These are phyloP conservation scores for Microdon myrmicae DNA, from an alignment of 2,888 invertebrate species.

Conservation along the genomic window DNA sequence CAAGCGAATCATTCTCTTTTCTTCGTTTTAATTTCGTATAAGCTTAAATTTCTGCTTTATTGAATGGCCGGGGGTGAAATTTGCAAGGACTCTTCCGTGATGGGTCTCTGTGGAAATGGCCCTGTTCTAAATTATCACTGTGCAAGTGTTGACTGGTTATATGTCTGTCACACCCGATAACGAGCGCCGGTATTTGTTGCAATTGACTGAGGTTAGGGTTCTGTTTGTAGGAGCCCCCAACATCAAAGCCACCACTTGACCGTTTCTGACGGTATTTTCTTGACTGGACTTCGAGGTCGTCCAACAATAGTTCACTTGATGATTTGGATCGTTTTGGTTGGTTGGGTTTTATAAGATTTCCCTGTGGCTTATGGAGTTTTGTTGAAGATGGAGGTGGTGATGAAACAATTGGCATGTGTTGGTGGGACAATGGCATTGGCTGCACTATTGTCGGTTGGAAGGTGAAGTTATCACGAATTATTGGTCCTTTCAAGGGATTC, in stretches of 20 bases:
- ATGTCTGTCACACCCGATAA: too few species aligned
- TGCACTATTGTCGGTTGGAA: constrained; percentile 54
- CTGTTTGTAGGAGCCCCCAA: constrained; percentile 7
- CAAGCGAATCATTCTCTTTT: background rate
- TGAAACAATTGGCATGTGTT: constrained; percentile 5
- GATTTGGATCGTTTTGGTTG: constrained; percentile 61
- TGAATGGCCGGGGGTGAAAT: constrained; percentile 22
- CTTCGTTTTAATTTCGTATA: background rate
- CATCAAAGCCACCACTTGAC: constrained; percentile 17
- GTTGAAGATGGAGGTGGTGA: constrained; percentile 11
- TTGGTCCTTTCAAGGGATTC: constrained; percentile 57
- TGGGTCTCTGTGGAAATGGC: constrained; percentile 25
- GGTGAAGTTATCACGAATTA: constrained; percentile 55
- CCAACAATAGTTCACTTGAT: constrained; percentile 61
- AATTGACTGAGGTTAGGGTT: too few species aligned
- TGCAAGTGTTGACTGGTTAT: constrained; percentile 7
- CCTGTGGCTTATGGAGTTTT: constrained; percentile 6
- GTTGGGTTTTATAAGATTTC: constrained; percentile 22
- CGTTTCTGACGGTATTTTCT: constrained; percentile 59
- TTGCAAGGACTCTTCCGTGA: constrained; percentile 17
- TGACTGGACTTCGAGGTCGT: constrained; percentile 60
- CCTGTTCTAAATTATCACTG: constrained; percentile 9
- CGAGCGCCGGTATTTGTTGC: constrained; percentile 5
- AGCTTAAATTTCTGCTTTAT: constrained; percentile 27
- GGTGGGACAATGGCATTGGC: constrained; percentile 49